Percentiles rank a stretch among this genome's conserved stretches.
Evolutionary conservation across 2,113 vertebrate species (phyloP).

Genomic region (Leiothrix lutea): DNA sequence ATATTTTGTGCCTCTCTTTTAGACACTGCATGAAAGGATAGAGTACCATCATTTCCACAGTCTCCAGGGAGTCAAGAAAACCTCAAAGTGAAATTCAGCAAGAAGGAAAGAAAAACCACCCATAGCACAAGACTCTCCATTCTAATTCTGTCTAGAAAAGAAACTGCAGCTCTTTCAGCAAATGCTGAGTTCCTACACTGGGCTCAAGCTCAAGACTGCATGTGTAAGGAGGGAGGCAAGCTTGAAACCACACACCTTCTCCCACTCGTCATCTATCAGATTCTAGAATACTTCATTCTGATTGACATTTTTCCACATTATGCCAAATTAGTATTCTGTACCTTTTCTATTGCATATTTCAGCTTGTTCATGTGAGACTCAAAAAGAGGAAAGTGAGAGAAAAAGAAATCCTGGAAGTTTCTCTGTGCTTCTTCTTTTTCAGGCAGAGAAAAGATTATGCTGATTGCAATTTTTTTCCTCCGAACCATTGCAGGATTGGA

Average conservation of each 20-base stretch:
- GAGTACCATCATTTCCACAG: background rate
- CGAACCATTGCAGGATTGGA: constrained; percentile 82
- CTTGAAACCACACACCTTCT: constrained; percentile 2
- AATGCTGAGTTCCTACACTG: background rate
- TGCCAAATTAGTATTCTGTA: constrained; percentile 39
- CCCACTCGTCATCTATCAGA: constrained; percentile 17
- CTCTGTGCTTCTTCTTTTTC: constrained; percentile 81
- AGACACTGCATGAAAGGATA: background rate
- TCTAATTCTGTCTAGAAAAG: background rate
- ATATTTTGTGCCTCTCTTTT: background rate
- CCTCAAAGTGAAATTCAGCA: background rate
- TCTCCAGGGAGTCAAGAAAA: background rate
- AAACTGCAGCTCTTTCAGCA: background rate
- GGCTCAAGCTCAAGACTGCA: constrained; percentile 7
- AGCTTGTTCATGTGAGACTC: constrained; percentile 90
- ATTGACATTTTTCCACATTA: background rate
- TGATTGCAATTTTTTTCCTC: constrained; percentile 87
- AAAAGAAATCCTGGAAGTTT: constrained; percentile 89
- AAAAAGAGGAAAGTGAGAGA: constrained; percentile 88
- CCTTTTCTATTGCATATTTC: constrained; percentile 87
- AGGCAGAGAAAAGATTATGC: constrained; percentile 84
- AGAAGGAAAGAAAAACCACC: background rate
- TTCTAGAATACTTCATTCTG: background rate
- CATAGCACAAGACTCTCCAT: background rate
- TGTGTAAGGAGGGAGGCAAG: background rate